These are phyloP conservation scores for Zootermopsis nevadensis DNA, from an alignment of 2,888 invertebrate genomes.

Conservation along the genomic window DNA sequence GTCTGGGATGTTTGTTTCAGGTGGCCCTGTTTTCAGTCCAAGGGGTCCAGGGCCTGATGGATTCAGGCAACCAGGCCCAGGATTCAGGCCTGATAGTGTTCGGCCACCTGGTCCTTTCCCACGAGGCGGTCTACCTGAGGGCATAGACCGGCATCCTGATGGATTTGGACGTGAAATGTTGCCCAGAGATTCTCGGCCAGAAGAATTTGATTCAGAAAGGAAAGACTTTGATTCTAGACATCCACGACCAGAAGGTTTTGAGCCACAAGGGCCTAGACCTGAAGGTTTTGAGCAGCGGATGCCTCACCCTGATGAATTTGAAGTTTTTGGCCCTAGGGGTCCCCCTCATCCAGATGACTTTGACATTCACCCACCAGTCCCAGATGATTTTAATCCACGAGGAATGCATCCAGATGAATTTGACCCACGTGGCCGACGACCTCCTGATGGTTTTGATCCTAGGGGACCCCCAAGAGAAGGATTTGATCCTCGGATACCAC, in stretches of 20 bases:
- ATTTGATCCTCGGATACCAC: constrained; percentile 50
- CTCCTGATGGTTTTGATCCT: constrained; percentile 47
- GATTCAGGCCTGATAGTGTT: constrained; percentile 34
- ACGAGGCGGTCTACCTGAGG: constrained; percentile 37
- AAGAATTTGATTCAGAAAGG: constrained; percentile 60
- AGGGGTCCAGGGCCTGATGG: constrained; percentile 50
- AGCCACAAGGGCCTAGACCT: constrained; percentile 57
- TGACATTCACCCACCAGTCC: constrained; percentile 49
- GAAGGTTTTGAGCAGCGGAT: constrained; percentile 59
- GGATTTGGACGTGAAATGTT: constrained; percentile 17
- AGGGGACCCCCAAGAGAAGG: constrained; percentile 49
- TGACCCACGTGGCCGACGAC: constrained; percentile 44
- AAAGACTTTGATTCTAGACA: constrained; percentile 60
- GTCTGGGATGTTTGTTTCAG: constrained; percentile 27
- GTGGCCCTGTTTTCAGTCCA: constrained; percentile 47
- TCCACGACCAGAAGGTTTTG: constrained; percentile 58
- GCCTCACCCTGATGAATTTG: constrained; percentile 58
- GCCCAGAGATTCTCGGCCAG: constrained; percentile 52
- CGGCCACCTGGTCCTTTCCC: constrained; percentile 39
- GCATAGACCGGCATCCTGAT: constrained; percentile 41
- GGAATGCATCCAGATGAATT: constrained; percentile 50
- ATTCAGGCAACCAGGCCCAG: constrained; percentile 46
- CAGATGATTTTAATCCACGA: constrained; percentile 49
- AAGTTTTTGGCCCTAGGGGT: constrained; percentile 50
- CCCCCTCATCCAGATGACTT: constrained; percentile 52